These are phyloP conservation scores for Dermatemys mawii DNA, from an alignment of 2,113 vertebrate genomes.

Conservation along the genomic window DNA sequence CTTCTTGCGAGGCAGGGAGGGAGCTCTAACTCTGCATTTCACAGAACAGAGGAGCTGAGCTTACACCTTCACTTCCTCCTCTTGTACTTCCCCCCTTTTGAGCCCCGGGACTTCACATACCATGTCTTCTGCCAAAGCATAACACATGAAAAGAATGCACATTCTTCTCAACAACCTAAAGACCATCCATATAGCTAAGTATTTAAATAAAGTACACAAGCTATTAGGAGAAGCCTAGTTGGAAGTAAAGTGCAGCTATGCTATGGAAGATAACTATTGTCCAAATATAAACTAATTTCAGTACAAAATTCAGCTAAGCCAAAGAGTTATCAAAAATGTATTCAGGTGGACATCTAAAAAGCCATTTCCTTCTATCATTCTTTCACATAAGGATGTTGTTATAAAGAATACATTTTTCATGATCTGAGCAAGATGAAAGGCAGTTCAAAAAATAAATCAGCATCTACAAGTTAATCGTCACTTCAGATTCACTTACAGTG, in stretches of 20 bases:
- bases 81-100: too few relatives aligned
- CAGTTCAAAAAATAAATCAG: neutral
- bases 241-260: neutral
- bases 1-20: too few relatives aligned
- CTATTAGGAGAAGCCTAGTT: constrained; percentile 3
- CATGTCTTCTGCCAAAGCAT: neutral
- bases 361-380: neutral
- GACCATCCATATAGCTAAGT: neutral
- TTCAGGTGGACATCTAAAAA: neutral
- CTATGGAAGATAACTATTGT: constrained; percentile 28
- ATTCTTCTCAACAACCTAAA: neutral
- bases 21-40: too few relatives aligned
- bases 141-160: neutral
- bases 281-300: neutral
- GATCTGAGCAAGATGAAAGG: neutral
- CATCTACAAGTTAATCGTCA: neutral
- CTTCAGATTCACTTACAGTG: neutral
- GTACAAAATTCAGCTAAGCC: neutral
- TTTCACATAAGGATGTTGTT: neutral
- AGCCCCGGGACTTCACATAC: too few relatives aligned
- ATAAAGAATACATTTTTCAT: neutral
- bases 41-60: too few relatives aligned
- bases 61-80: too few relatives aligned
- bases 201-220: neutral
- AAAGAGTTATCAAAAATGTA: neutral